Conservation (phyloP, 2,797 vertebrate genomes). For the Ptychadena robeensis region DNA sequence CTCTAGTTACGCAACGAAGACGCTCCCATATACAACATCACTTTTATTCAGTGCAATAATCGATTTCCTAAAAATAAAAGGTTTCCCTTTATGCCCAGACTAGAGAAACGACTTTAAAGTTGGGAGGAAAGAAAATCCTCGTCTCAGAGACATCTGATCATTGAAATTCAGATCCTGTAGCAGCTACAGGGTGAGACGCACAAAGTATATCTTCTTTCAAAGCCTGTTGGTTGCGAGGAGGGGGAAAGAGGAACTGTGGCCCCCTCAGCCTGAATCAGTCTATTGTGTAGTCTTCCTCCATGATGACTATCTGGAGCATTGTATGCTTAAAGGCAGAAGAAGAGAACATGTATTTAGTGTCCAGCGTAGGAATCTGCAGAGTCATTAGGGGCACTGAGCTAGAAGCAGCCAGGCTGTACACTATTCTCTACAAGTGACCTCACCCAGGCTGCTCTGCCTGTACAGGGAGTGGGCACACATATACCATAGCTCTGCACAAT, state of each 20-base stretch:
- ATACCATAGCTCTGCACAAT: conserved; percentile 31
- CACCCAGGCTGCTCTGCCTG: conserved; percentile 26
- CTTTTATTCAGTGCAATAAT: neutral
- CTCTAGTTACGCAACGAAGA: neutral
- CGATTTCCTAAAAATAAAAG: neutral
- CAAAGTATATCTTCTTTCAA: neutral
- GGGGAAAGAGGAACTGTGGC: neutral
- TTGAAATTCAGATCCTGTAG: neutral
- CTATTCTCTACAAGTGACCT: conserved; percentile 54
- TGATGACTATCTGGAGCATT: conserved; percentile 45
- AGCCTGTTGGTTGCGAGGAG: conserved; percentile 2
- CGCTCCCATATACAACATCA: neutral
- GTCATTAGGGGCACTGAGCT: conserved; percentile 39
- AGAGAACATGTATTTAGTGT: conserved; percentile 17
- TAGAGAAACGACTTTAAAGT: neutral
- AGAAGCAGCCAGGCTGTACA: conserved; percentile 3
- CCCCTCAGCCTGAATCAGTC: conserved; percentile 34
- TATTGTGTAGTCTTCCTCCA: conserved; percentile 40
- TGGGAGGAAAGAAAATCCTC: neutral
- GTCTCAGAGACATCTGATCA: neutral
- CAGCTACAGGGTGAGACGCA: neutral
- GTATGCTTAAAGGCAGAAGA: conserved; percentile 12
- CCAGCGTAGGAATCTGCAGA: conserved; percentile 51
- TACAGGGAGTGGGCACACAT: conserved; percentile 35
- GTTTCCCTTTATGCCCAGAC: too few relatives aligned